A percentile compares a stretch with the other conserved stretches of the same genome.
These are phyloP conservation scores for Lontra canadensis DNA, from an alignment of 2,113 vertebrate species.

Conservation along the genomic window DNA sequence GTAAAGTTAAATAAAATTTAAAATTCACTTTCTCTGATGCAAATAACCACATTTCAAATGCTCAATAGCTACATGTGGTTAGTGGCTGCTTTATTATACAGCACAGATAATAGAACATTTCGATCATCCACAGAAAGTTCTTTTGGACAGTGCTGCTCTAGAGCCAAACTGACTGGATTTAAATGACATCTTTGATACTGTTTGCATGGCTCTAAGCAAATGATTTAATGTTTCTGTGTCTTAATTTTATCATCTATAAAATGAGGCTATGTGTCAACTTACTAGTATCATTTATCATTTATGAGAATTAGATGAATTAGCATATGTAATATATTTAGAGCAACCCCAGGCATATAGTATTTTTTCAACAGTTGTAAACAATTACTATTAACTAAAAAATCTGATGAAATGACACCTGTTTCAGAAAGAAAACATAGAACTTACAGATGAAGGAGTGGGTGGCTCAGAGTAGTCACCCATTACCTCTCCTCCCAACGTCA, in stretches of 20 bases:
- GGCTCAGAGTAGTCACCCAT: not conserved
- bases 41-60: not conserved
- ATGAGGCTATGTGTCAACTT: not conserved
- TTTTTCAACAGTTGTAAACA: not conserved
- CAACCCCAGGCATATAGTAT: not conserved
- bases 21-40: not conserved
- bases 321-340: not conserved
- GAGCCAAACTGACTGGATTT: not conserved
- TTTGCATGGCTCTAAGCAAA: not conserved
- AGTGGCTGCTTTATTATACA: not conserved
- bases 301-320: constrained; percentile 11
- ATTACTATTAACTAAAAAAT: not conserved
- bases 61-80: not conserved
- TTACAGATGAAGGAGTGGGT: not conserved
- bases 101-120: not conserved
- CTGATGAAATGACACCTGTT: not conserved
- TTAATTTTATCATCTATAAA: not conserved
- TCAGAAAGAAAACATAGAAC: not conserved
- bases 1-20: not conserved
- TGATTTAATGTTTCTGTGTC: not conserved
- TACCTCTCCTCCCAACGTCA: not conserved
- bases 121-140: not conserved
- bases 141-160: not conserved
- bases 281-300: not conserved
- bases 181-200: not conserved